Base-by-base conservation (phyloP, 2,797 vertebrate genomes). In the Rhinophrynus dorsalis region DNA sequence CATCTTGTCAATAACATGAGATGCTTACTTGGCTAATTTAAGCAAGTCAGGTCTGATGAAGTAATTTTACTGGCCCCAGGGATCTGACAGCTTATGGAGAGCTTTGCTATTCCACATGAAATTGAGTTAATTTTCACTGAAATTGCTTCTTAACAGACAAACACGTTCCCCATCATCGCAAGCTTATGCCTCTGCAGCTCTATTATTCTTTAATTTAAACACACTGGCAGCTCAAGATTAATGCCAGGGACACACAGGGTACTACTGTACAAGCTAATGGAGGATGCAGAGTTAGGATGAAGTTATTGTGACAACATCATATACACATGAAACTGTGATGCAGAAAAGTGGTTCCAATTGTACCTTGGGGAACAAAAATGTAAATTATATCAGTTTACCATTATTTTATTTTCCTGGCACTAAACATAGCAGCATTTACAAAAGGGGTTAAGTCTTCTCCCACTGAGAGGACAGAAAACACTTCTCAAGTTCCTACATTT, bases 121-220 rank as follows among this genome's bases (percentile, higher is more conserved):
- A 90, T 88, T 85, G 87, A 90, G 86, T 92, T 92, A 90, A 92
- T 92, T 91, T 91, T 89, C 79, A 0, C 85, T 85, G 86, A 90
- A 90, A 91, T 91, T 90, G 88, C 88, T 90, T 90, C 87, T 89
- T 89, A 86, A 83, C 83, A 88, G 88, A 89, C 85, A 90, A 90
- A 88, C 84, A 89, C 82, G 83, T 88, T 90, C 86, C 84, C 87
- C 79, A 85, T 90, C 85, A 87, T 84, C 62, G 85, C 54, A 0
- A 81, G 82, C 84, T 87, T 87, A 85, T 85, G 82, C 82, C 86
- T 85, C 83, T 80, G 86, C 77, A 82, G 82, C 76, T 87, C 84
- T 86, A 85, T 90, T 91, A 90, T 86, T 87, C 82, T 87, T 88
- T 90, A 85, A 86, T 88, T 88, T 87, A 86, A 79, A 83, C 80